A percentile compares a stretch with the other conserved stretches of the same genome.
phyloP scores from a whole-genome alignment of 2,113 vertebrate species.

The Sylvietta virens region DNA sequence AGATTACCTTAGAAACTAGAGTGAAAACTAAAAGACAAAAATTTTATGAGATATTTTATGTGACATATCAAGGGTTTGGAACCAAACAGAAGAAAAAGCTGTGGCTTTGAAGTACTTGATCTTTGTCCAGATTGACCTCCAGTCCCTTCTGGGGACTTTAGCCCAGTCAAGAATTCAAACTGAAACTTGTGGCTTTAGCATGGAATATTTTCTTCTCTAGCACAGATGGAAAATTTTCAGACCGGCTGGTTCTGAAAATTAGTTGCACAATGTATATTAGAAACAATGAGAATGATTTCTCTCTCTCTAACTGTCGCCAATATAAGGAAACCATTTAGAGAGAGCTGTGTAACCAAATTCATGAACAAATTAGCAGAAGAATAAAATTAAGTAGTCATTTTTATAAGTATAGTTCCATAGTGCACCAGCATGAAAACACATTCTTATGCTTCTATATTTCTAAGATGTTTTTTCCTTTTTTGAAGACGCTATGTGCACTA shows the following conservation, averaged over 20 bases:
- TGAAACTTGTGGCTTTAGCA: neutral
- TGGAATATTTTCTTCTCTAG: neutral
- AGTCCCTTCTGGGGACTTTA: neutral
- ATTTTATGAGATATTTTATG: neutral
- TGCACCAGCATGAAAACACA: neutral
- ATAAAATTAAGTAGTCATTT: neutral
- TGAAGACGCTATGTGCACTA: neutral
- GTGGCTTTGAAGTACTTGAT: neutral
- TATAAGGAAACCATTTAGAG: neutral
- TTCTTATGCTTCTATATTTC: neutral
- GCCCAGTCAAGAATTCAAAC: neutral
- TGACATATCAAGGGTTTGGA: too few species aligned
- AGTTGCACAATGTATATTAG: too few species aligned
- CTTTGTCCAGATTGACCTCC: neutral
- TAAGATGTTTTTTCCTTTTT: neutral
- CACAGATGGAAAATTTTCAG: neutral
- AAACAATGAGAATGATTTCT: neutral
- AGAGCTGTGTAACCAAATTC: neutral
- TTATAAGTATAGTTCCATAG: neutral
- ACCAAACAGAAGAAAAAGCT: too few species aligned
- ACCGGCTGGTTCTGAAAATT: neutral
- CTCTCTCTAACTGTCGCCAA: neutral
- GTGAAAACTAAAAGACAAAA: neutral
- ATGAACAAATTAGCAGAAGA: neutral
- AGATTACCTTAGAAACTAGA: neutral